A percentile compares a stretch with the other conserved stretches of the same genome.
Evolutionary conservation across 2,888 invertebrate genomes (phyloP).

Genomic region (Marronus borbonicus): DNA sequence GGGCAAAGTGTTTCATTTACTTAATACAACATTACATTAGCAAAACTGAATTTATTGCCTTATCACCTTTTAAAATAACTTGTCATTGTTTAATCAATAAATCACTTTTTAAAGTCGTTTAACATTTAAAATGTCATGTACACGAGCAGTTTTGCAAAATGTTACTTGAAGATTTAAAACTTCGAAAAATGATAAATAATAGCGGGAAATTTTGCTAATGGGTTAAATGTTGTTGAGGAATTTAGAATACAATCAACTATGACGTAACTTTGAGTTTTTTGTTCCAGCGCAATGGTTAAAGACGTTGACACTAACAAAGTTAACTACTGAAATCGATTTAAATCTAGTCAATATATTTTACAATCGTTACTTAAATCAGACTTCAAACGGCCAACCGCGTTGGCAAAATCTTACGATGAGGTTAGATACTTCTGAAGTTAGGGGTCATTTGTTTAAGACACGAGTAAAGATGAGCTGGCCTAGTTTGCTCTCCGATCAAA

Average conservation of each 20-base stretch:
- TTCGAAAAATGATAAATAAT: too few species aligned
- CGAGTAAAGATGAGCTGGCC: slow-evolving; percentile 82
- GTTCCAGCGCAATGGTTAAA: slow-evolving; percentile 74
- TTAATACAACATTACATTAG: too few species aligned
- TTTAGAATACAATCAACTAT: not conserved
- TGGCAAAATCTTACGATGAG: slow-evolving; percentile 82
- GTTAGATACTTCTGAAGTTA: slow-evolving; percentile 82
- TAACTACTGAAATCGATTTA: slow-evolving; percentile 80
- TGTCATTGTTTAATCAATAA: too few species aligned
- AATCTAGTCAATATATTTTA: slow-evolving; percentile 78
- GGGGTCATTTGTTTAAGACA: slow-evolving; percentile 78
- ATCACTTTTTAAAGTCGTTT: too few species aligned
- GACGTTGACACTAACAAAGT: slow-evolving; percentile 76
- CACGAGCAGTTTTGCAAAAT: too few species aligned
- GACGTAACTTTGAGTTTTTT: not conserved
- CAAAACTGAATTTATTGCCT: too few species aligned
- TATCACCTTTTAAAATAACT: too few species aligned
- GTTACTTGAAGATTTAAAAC: too few species aligned
- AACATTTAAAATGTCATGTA: too few species aligned
- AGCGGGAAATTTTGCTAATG: too few species aligned
- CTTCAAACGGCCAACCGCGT: slow-evolving; percentile 68
- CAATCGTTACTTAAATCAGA: slow-evolving; percentile 74
- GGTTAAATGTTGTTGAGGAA: too few species aligned
- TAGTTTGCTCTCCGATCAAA: slow-evolving; percentile 67
- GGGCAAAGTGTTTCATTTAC: too few species aligned